phyloP scores from a whole-genome alignment of 2,888 invertebrate species.

The Stenolophus ochropezus region DNA sequence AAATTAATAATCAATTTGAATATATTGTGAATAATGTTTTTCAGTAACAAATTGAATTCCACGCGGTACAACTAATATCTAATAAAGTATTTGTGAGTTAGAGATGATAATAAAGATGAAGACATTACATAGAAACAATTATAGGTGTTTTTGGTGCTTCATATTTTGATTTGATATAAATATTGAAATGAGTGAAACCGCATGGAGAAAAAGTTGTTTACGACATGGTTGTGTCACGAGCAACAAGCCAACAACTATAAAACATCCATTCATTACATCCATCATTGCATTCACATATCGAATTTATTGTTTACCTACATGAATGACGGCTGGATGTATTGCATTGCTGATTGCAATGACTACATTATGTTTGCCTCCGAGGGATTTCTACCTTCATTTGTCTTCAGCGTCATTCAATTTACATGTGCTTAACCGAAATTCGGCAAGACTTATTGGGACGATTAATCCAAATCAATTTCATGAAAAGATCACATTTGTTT shows the following conservation, averaged over 20 bases:
- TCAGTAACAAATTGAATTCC: too few relatives aligned
- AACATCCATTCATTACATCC: conserved; percentile 21
- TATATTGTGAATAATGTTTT: too few relatives aligned
- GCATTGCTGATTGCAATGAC: conserved; percentile 18
- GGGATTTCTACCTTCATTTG: conserved; percentile 4
- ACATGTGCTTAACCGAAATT: conserved; percentile 24
- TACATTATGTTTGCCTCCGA: conserved; percentile 17
- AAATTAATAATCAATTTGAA: too few relatives aligned
- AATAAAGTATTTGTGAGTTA: too few relatives aligned
- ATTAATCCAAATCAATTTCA: neutral
- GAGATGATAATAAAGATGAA: too few relatives aligned
- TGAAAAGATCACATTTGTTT: too few relatives aligned
- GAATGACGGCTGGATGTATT: conserved; percentile 12
- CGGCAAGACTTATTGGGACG: neutral
- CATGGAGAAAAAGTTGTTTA: neutral
- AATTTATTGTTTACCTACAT: conserved; percentile 19
- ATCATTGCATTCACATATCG: conserved; percentile 25
- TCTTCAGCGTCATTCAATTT: conserved; percentile 2
- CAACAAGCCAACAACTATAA: neutral
- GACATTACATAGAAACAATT: too few relatives aligned
- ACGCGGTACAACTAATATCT: too few relatives aligned
- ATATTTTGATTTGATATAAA: too few relatives aligned
- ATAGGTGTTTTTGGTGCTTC: too few relatives aligned
- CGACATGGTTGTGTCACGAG: conserved; percentile 21
- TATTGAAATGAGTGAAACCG: neutral